phyloP scores from a whole-genome alignment of 2,888 invertebrate genomes.

The Uloborus plumipes region DNA sequence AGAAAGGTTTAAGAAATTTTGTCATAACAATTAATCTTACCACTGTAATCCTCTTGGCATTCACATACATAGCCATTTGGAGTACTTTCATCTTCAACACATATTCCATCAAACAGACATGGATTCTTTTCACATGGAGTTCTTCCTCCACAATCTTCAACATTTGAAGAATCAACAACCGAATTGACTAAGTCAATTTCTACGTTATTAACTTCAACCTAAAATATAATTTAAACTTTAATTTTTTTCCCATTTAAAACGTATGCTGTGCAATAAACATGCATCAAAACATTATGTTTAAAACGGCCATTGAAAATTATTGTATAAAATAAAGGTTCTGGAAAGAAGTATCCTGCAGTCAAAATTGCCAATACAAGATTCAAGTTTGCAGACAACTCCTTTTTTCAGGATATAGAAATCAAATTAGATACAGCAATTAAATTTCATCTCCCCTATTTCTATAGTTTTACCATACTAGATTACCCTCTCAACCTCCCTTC shows the following conservation, averaged over 20 bases:
- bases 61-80: conserved; percentile 76
- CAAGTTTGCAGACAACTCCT: neutral
- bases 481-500: no score
- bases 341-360: neutral
- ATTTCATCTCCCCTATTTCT: no score
- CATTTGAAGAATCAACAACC: conserved; percentile 84
- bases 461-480: no score
- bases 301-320: no score
- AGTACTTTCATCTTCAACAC: conserved; percentile 75
- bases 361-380: no score
- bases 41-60: conserved; percentile 70
- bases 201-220: conserved; percentile 80
- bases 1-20: neutral
- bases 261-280: neutral
- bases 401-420: neutral
- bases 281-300: neutral
- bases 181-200: conserved; percentile 81
- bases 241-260: neutral
- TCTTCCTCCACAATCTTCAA: conserved; percentile 80
- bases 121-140: conserved; percentile 74
- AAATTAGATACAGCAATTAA: no score
- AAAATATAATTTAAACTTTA: conserved; percentile 33
- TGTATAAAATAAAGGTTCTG: no score
- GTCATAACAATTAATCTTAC: conserved; percentile 64
- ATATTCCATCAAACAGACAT: conserved; percentile 80